Evolutionary conservation across 2,797 vertebrate species (phyloP), one percentile per base, ranked within the genome.

Genomic region (Erithacus rubecula): DNA sequence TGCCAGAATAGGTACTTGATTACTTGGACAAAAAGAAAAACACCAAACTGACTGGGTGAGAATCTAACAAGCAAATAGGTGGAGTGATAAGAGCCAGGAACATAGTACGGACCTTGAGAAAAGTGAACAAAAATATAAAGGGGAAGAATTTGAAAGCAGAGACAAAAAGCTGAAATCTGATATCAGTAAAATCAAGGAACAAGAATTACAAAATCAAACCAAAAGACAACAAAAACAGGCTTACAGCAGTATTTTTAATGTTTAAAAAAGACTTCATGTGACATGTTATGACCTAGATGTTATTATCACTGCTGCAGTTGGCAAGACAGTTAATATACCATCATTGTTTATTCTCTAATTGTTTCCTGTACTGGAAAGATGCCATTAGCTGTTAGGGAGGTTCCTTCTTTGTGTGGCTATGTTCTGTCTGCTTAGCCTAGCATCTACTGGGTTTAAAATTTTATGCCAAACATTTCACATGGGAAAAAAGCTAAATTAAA

Each of bases 331-430:
- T 93, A 83, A 83, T 95, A 86, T 81, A 89, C 72, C 64, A 91
- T 93, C 79, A 82, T 64, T 94, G 91, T 95, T 96, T 96, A 83
- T 91, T 96, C 85, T 91, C 83, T 95, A 84, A 96, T 96, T 96
- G 91, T 95, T 96, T 96, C 95, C 92, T 96, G 87, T 94, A 47
- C 68, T 97, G 93, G 93, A 94, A 89, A 86, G 52, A 69, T 92
- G 87, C 94, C 93, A 94, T 80, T 87, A 89, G 68, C 79, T 96
- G 39, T 67, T 94, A 83, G 76, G 84, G 89, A 96, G 76, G 90
- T 93, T 92, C 60, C 63, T 93, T 52, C 51, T 91, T 55, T 71
- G 14, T 91, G 58, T 94, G 74, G 64, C 65, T 87, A 7, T 84
- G 55, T 83, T 95, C 92, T 90, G 46, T 86, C 75, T 96, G 82